Evolutionary conservation across 1,140 invertebrate species (phyloP).

Genomic region (Aphidius ervi): DNA sequence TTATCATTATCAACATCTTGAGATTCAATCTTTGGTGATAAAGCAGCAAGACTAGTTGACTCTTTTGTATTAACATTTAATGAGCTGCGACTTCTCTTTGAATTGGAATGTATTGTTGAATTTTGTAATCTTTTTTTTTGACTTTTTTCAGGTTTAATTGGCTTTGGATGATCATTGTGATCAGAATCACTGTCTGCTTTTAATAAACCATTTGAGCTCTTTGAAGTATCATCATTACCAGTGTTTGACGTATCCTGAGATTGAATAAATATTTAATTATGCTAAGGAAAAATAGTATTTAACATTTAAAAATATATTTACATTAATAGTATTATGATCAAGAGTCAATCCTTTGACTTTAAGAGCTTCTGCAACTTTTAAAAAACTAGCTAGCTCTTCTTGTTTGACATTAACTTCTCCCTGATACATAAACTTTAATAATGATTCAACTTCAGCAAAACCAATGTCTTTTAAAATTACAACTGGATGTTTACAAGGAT

Average conservation of each 20-base stretch:
- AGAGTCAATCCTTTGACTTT: constrained; percentile 72
- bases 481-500: constrained; percentile 63
- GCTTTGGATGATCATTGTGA: background rate
- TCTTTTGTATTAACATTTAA: no score
- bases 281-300: background rate
- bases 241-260: background rate
- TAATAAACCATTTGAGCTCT: background rate
- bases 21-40: constrained; percentile 1
- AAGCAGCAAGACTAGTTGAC: no score
- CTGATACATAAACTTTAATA: constrained; percentile 83
- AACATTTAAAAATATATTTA: constrained; percentile 6
- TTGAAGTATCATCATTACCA: background rate
- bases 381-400: constrained; percentile 75
- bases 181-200: constrained; percentile 7
- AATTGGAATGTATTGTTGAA: background rate
- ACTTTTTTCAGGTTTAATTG: background rate
- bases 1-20: background rate
- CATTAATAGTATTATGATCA: constrained; percentile 3
- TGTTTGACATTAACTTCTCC: constrained; percentile 82
- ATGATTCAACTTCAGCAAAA: constrained; percentile 69
- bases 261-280: background rate
- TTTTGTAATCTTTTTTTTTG: constrained; percentile 5
- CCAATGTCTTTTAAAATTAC: constrained; percentile 82
- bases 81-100: constrained; percentile 2
- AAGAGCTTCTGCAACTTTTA: constrained; percentile 79